These are phyloP conservation scores for Scotopteryx bipunctaria DNA, from an alignment of 2,888 invertebrate species.

Conservation along the genomic window DNA sequence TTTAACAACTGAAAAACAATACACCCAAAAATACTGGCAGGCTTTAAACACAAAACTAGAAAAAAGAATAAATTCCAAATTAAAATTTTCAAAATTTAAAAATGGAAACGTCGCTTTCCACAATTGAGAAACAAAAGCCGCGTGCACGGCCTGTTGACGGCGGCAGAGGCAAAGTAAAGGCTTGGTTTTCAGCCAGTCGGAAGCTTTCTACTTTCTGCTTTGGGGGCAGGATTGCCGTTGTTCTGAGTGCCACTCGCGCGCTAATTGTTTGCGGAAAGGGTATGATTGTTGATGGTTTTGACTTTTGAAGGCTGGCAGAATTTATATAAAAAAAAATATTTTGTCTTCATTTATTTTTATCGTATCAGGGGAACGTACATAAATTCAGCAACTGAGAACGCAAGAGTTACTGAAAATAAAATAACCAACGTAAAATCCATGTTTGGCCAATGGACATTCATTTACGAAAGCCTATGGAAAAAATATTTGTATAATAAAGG, in stretches of 20 bases:
- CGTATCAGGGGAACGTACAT: no score
- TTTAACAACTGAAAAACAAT: no score
- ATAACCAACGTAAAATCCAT: no score
- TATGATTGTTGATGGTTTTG: conserved; percentile 70
- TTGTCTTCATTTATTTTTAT: no score
- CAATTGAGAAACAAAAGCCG: conserved; percentile 59
- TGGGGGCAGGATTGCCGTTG: conserved; percentile 74
- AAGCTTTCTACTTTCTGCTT: conserved; percentile 52
- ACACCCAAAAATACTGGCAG: neutral
- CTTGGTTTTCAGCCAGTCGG: conserved; percentile 69
- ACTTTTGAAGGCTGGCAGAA: conserved; percentile 67
- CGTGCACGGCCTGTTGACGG: conserved; percentile 59
- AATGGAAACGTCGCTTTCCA: conserved; percentile 21
- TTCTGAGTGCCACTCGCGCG: conserved; percentile 73
- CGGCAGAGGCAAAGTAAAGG: conserved; percentile 70
- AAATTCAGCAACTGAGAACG: no score
- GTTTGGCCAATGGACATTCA: no score
- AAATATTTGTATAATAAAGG: no score
- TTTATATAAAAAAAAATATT: conserved; percentile 15
- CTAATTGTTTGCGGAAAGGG: conserved; percentile 83
- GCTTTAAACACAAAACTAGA: neutral
- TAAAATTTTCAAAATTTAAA: conserved; percentile 8
- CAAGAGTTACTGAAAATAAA: no score
- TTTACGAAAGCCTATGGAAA: no score
- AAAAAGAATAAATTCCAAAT: conserved; percentile 10